phyloP scores from a whole-genome alignment of 2,888 invertebrate genomes.

The Tipula vernalis region DNA sequence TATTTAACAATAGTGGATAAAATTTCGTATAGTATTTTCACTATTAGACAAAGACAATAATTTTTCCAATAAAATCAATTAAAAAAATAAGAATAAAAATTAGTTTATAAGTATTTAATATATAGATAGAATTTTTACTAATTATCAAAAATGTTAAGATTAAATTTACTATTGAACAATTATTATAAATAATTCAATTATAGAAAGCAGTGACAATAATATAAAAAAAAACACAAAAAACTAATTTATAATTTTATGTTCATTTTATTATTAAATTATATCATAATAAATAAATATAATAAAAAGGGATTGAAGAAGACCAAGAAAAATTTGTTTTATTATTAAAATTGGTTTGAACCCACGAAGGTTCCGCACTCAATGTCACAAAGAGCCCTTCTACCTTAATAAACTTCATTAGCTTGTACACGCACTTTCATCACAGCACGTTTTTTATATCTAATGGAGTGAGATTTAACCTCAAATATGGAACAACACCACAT shows the following conservation, averaged over 20 bases:
- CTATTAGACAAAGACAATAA: neutral
- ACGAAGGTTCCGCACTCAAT: no score
- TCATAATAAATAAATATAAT: neutral
- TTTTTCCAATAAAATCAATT: neutral
- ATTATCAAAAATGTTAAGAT: neutral
- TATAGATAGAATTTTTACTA: conserved; percentile 4
- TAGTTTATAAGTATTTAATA: neutral
- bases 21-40: neutral
- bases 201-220: neutral
- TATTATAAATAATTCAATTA: neutral
- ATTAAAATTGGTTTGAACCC: no score
- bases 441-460: no score
- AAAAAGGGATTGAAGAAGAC: neutral
- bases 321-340: neutral
- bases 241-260: neutral
- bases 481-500: no score
- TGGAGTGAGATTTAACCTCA: no score
- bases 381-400: no score
- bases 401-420: no score
- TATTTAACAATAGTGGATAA: neutral
- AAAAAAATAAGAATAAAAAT: neutral
- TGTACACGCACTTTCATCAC: no score
- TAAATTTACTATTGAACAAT: neutral
- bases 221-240: neutral
- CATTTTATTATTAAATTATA: neutral